Conservation (phyloP, 2,113 vertebrate genomes). For the Protomyctophum bolini region DNA sequence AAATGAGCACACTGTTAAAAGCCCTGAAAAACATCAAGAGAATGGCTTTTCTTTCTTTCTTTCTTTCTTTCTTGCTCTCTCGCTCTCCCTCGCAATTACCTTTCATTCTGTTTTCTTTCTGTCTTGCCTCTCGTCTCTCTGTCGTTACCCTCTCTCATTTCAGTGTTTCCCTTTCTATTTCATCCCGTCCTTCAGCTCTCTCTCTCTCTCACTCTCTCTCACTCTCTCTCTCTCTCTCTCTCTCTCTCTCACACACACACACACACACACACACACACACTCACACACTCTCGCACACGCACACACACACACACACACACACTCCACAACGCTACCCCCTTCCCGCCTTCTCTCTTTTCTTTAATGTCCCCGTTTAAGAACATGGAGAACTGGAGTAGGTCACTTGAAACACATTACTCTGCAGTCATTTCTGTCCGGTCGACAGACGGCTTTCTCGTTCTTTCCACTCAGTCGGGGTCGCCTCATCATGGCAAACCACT, state of each 20-base stretch:
- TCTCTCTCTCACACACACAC: no score
- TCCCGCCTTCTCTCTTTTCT: not conserved
- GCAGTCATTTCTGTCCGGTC: conserved; percentile 1
- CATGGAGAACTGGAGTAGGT: conserved; percentile 33
- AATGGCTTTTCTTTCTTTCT: conserved; percentile 11
- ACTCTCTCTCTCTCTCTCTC: not conserved
- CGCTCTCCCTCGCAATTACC: not conserved
- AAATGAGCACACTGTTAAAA: conserved; percentile 41
- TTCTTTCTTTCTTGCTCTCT: not conserved
- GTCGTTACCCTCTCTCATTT: conserved; percentile 2
- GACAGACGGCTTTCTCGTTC: conserved; percentile 16
- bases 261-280: no score
- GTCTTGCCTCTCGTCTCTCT: conserved; percentile 18
- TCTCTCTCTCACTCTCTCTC: not conserved
- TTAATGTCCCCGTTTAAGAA: not conserved
- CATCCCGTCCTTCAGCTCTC: not conserved
- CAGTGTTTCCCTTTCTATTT: not conserved
- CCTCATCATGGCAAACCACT: not conserved
- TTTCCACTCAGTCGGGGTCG: conserved; percentile 5
- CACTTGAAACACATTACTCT: conserved; percentile 15
- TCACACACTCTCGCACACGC: no score
- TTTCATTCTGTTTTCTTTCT: conserved; percentile 23
- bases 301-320: not conserved
- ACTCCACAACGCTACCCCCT: not conserved
- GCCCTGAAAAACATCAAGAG: conserved; percentile 1